Conservation (phyloP, 2,888 invertebrate genomes). For the Apodemia mormo region DNA sequence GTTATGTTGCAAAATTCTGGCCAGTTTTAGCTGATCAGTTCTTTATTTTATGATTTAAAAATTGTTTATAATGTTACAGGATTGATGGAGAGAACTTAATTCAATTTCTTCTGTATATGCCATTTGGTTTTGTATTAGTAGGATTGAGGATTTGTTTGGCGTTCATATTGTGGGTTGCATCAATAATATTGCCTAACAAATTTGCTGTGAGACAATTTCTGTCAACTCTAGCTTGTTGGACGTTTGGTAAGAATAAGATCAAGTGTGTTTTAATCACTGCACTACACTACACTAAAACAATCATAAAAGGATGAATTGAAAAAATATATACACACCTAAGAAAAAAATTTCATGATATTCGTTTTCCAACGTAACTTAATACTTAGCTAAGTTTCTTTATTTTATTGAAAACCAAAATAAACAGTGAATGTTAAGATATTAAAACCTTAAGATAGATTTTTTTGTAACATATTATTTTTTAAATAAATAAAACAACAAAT, state of each 20-base stretch:
- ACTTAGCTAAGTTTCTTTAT: too few species aligned
- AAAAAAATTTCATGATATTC: not conserved
- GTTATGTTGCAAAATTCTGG: constrained; percentile 42
- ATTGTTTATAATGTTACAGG: constrained; percentile 54
- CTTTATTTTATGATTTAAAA: constrained; percentile 18
- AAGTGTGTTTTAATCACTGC: constrained; percentile 2
- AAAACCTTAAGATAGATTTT: too few species aligned
- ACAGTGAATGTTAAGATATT: too few species aligned
- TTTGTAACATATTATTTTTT: too few species aligned
- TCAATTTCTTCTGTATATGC: constrained; percentile 78
- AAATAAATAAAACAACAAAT: too few species aligned
- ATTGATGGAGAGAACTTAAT: constrained; percentile 77
- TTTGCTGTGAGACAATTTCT: constrained; percentile 77
- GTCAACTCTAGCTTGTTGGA: constrained; percentile 81
- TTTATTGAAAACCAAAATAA: too few species aligned
- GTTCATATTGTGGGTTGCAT: constrained; percentile 78
- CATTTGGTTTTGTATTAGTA: constrained; percentile 79
- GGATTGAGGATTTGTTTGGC: constrained; percentile 73
- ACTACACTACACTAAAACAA: not conserved
- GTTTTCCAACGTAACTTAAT: not conserved
- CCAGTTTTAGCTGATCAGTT: constrained; percentile 16
- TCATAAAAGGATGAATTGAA: not conserved
- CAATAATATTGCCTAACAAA: constrained; percentile 81
- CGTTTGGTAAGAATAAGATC: constrained; percentile 71
- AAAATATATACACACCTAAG: not conserved